phyloP scores from a whole-genome alignment of 2,797 vertebrate species.

The Argya squamiceps region DNA sequence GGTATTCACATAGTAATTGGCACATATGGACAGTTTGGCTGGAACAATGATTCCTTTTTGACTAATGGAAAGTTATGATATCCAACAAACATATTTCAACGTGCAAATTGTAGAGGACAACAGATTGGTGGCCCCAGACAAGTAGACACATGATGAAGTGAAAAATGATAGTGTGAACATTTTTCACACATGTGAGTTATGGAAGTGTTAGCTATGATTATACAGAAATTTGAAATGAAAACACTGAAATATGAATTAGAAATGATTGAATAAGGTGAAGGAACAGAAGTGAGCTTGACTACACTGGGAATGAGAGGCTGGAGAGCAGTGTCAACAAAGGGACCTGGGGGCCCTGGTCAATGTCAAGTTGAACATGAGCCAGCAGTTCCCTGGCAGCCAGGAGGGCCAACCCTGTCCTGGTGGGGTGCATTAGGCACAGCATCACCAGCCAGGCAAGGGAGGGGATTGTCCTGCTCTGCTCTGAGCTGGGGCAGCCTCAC shows the following conservation, averaged over 20 bases:
- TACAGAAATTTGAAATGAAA: not conserved
- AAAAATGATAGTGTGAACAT: not conserved
- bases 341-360: accelerated
- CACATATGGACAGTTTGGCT: not conserved
- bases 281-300: not conserved
- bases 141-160: not conserved
- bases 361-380: accelerated
- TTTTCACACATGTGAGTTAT: accelerated
- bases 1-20: not conserved
- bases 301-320: not conserved
- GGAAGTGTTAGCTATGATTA: not conserved
- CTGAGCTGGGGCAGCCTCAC: not conserved
- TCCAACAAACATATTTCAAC: not conserved
- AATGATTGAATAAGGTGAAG: not conserved
- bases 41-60: not conserved
- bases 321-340: not conserved
- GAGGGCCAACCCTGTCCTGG: accelerated
- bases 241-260: not conserved
- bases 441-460: accelerated
- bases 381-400: not conserved
- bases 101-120: not conserved
- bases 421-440: not conserved
- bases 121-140: not conserved
- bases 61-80: not conserved
- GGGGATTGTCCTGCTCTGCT: not conserved